Conservation (phyloP, 92 coral and sea anemone species). For the Porites evermanni region DNA sequence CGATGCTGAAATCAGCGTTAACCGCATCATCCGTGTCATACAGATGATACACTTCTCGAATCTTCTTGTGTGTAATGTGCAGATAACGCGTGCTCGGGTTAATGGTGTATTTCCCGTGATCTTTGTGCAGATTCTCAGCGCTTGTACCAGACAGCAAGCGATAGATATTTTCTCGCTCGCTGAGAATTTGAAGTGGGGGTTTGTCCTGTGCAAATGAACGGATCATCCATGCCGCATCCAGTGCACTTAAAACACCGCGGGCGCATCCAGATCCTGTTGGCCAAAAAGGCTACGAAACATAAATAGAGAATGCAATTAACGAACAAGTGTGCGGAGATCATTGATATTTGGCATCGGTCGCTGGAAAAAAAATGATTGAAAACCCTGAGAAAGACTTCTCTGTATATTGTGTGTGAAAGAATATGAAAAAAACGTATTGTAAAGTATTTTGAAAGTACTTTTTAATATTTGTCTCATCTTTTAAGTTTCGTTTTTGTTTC, state of each 20-base stretch:
- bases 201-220: slow-evolving; percentile 93
- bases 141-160: slow-evolving; percentile 89
- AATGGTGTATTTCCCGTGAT: slow-evolving; percentile 85
- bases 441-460: too few relatives aligned
- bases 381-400: too few relatives aligned
- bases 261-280: slow-evolving; percentile 99
- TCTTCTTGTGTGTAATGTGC: slow-evolving; percentile 83
- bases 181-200: slow-evolving; percentile 93
- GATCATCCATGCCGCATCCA: slow-evolving; percentile 99
- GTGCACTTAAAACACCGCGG: slow-evolving; percentile 98
- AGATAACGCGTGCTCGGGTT: slow-evolving; percentile 89
- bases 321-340: too few relatives aligned
- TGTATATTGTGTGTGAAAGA: too few relatives aligned
- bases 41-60: slow-evolving; percentile 90
- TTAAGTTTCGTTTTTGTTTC: too few relatives aligned
- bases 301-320: not conserved
- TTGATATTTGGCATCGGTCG: not conserved
- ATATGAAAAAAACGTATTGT: too few relatives aligned
- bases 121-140: slow-evolving; percentile 85
- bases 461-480: too few relatives aligned
- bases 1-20: slow-evolving; percentile 92
- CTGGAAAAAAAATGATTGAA: too few relatives aligned
- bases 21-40: slow-evolving; percentile 97
- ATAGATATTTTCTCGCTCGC: slow-evolving; percentile 96
- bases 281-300: slow-evolving; percentile 89